Conservation (phyloP, 2,113 vertebrate genomes). For the Actinemys pallida region DNA sequence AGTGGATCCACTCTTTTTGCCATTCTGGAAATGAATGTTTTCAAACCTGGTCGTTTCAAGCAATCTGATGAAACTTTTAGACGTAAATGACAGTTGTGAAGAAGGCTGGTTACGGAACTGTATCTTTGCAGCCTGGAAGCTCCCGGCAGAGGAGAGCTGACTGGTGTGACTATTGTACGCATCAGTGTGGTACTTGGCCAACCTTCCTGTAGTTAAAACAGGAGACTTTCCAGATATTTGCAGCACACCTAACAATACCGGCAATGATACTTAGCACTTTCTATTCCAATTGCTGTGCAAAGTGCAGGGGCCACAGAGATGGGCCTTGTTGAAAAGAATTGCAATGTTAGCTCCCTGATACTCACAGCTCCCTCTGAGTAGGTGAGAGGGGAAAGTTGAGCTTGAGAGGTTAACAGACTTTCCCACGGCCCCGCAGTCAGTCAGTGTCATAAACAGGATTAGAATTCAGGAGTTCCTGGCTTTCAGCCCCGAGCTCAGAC, state of each 20-base stretch:
- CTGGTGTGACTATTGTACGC: background rate
- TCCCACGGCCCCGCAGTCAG: slow-evolving; percentile 42
- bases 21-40: background rate
- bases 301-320: background rate
- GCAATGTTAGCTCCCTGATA: slow-evolving; percentile 8
- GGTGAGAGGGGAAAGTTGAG: background rate
- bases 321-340: slow-evolving; percentile 36
- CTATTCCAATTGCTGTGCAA: background rate
- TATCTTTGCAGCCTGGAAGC: background rate
- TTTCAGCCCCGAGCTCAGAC: background rate
- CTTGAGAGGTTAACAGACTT: slow-evolving; percentile 46
- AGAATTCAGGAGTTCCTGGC: slow-evolving; percentile 53
- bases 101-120: background rate
- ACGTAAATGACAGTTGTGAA: background rate
- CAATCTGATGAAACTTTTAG: fast-evolving
- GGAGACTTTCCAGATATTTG: fast-evolving
- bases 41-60: background rate
- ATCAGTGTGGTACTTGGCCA: background rate
- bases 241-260: background rate
- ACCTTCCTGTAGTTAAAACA: background rate
- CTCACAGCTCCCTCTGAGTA: background rate
- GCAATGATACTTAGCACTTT: background rate
- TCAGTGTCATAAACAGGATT: slow-evolving; percentile 46
- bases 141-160: background rate
- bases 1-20: background rate